These are phyloP conservation scores for Cercopithecus hamlyni DNA, from an alignment of 2,797 vertebrate species.

Conservation along the genomic window DNA sequence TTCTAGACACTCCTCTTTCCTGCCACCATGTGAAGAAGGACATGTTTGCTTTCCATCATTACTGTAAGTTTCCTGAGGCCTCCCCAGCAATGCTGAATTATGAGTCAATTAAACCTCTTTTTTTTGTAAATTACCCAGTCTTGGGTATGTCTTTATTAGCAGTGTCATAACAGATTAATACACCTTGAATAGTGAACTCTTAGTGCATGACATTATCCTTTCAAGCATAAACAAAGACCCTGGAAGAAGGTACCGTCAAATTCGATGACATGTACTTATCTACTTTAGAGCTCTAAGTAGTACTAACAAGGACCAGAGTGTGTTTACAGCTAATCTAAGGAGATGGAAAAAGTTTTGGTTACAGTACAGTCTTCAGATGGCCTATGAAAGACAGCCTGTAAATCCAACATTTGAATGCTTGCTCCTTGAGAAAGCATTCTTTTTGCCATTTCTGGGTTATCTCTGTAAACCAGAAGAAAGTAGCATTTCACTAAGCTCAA, in stretches of 20 bases:
- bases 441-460: neutral
- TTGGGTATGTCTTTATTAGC: neutral
- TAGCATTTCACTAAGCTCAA: neutral
- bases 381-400: neutral
- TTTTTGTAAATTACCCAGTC: neutral
- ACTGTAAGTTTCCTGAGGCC: neutral
- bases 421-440: neutral
- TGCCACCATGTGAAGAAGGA: neutral
- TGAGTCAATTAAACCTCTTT: neutral
- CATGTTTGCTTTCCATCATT: neutral
- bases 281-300: neutral
- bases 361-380: neutral
- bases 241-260: neutral
- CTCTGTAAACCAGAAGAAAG: neutral
- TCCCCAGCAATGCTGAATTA: neutral
- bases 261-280: neutral
- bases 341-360: neutral
- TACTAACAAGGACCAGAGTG: neutral
- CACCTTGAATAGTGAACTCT: neutral
- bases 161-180: neutral
- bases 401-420: neutral
- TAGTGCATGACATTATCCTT: accelerated
- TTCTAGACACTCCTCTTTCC: neutral
- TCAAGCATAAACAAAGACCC: neutral
- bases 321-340: neutral